A percentile compares a stretch with the other conserved stretches of the same genome.
Conservation (phyloP, 1,140 invertebrate genomes). For the Drosophila truncata region DNA sequence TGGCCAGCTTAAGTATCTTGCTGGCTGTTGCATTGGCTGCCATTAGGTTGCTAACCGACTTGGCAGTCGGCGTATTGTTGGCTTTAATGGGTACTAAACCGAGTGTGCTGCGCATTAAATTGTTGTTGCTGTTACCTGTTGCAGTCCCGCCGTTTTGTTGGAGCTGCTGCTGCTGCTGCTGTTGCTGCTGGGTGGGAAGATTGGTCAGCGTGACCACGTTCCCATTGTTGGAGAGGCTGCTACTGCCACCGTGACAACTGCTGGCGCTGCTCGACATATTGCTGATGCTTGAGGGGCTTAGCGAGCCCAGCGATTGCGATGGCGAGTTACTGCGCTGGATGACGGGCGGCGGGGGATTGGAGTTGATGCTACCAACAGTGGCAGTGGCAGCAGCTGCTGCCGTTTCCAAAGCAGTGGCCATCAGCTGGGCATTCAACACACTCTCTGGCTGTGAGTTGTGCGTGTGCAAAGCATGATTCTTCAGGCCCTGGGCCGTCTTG, state of each 20-base stretch:
- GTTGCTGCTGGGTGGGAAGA: conserved; percentile 61
- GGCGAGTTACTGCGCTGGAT: conserved; percentile 81
- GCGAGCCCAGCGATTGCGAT: conserved; percentile 82
- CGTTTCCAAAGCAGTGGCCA: conserved; percentile 49
- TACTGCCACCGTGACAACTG: conserved; percentile 75
- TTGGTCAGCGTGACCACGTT: conserved; percentile 73
- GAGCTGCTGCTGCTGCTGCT: conserved; percentile 60
- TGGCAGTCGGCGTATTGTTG: conserved; percentile 48
- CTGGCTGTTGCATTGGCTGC: conserved; percentile 82
- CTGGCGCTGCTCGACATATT: conserved; percentile 84
- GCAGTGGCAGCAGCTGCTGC: conserved; percentile 19
- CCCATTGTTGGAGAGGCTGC: conserved; percentile 60
- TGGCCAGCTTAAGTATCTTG: conserved; percentile 83
- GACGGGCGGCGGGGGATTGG: conserved; percentile 37
- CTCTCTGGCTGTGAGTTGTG: conserved; percentile 86
- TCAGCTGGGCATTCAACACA: conserved; percentile 68
- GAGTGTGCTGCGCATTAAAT: conserved; percentile 83
- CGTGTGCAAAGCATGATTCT: conserved; percentile 88
- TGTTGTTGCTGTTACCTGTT: conserved; percentile 85
- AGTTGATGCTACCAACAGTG: conserved; percentile 20
- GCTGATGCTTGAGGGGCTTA: conserved; percentile 83
- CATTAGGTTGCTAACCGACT: conserved; percentile 80
- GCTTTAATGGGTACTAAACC: conserved; percentile 84
- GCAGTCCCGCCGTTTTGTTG: conserved; percentile 56
- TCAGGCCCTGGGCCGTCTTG: conserved; percentile 91